Evolutionary conservation across 1,140 invertebrate species (phyloP).

Genomic region (Bombus polaris): DNA sequence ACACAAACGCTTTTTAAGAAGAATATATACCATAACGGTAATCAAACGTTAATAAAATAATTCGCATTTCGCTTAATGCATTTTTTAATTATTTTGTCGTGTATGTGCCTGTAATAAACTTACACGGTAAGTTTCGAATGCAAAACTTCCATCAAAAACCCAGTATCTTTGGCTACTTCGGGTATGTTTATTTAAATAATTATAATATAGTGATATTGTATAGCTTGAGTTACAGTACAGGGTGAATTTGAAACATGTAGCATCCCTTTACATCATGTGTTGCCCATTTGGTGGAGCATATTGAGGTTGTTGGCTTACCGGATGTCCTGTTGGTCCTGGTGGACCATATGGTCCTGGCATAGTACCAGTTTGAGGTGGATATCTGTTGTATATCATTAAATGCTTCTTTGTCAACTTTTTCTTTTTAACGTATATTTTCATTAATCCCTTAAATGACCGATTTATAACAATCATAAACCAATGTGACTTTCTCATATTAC

Average conservation of each 20-base stretch:
- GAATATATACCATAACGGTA: conserved; percentile 1
- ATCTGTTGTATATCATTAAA: conserved; percentile 68
- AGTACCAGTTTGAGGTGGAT: conserved; percentile 68
- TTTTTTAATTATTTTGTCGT: conserved; percentile 17
- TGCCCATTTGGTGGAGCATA: conserved; percentile 74
- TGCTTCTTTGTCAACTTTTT: conserved; percentile 4
- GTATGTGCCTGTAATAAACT: conserved; percentile 27
- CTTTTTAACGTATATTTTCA: not conserved
- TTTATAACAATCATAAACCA: not conserved
- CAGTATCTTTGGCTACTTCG: conserved; percentile 74
- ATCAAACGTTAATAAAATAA: conserved; percentile 41
- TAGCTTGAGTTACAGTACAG: conserved; percentile 72
- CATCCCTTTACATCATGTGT: conserved; percentile 74
- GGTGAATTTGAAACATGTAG: conserved; percentile 60
- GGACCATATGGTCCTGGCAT: conserved; percentile 64
- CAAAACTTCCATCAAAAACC: conserved; percentile 67
- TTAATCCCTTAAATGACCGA: not conserved
- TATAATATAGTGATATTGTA: conserved; percentile 75
- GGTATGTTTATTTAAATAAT: conserved; percentile 75
- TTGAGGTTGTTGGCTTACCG: conserved; percentile 72
- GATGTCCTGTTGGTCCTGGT: conserved; percentile 63
- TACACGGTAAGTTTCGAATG: conserved; percentile 56
- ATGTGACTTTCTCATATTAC: not conserved
- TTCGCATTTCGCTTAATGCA: conserved; percentile 17
- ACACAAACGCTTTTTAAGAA: conserved; percentile 6